phyloP scores from a whole-genome alignment of 2,113 vertebrate species.

The Thoracochromis brauschi region DNA sequence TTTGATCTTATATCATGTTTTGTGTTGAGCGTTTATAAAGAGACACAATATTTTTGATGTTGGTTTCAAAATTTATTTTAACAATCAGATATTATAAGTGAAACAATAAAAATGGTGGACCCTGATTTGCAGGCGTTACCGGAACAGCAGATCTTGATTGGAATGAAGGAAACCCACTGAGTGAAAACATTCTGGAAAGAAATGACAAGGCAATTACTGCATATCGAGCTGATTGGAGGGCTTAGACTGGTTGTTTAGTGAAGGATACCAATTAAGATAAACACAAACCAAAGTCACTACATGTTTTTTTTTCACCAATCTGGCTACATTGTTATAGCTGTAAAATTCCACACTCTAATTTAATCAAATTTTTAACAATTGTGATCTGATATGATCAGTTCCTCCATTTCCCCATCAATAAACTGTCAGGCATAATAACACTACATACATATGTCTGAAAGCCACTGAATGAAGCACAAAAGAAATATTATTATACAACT shows the following conservation, averaged over 20 bases:
- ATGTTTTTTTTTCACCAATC: neutral
- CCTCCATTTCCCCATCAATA: neutral
- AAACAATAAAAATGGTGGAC: neutral
- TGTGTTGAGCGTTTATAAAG: neutral
- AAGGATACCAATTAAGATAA: constrained; percentile 18
- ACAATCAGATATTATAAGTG: neutral
- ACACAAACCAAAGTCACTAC: neutral
- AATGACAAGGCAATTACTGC: constrained; percentile 16
- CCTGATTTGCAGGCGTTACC: neutral
- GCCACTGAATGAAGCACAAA: neutral
- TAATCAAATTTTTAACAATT: neutral
- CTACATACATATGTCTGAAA: neutral
- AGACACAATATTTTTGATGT: neutral
- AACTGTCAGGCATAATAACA: neutral
- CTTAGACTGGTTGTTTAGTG: neutral
- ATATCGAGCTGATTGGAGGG: constrained; percentile 17
- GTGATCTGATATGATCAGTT: neutral
- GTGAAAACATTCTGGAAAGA: constrained; percentile 16
- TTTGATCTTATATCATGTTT: neutral
- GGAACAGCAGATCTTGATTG: constrained; percentile 12
- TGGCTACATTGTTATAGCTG: neutral
- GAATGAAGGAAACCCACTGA: constrained; percentile 23
- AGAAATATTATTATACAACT: neutral
- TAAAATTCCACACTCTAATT: neutral
- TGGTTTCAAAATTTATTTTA: neutral